Evolutionary conservation across 37 sponge, comb jelly and placozoan species (phyloP), one percentile per base, ranked within the genome.

Genomic region (Beroe ovata): DNA sequence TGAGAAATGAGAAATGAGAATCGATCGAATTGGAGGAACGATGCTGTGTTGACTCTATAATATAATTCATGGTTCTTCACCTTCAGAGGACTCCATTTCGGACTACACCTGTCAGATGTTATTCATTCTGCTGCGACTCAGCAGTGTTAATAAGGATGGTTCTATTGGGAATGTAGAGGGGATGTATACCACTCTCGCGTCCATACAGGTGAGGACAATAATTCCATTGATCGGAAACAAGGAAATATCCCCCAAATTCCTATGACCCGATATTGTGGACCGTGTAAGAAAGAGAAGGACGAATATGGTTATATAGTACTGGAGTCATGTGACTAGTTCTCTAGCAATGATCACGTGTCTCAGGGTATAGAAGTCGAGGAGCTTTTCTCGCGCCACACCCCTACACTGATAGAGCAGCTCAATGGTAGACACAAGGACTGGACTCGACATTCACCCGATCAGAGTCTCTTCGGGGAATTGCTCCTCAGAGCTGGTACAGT

Each of bases 401-500:
- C 84, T 26, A 26, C 84, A 11, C 84, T 77, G 3, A 54, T 77
- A 20, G 84, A 77, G 33, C 84, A 42, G 33, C 84, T 77, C 14
- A 42, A 16, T 4, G 84, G 84, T 3, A 42, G 21, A 40, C 84
- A 77, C 84, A 39, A 42, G 54, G 84, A 77, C 28, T 77, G 84
- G 84, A 77, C 84, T 23, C 35, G 84, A 25, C 84, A 77, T 26
- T 77, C 84, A 23, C 84, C 84, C 33, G 84, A 77, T 40, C 84
- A 77, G 38, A 40, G 54, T 26, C 47, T 77, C 41, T 77, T 77
- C 54, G 84, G 84, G 38, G 84, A 77, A 77, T 54, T 77, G 23
- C 84, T 77, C 38, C 84, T 77, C 54, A 39, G 84, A 77, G 39
- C 84, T 11, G 84, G 84, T 77, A 16, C n/a, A n/a, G n/a, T n/a